Percentiles rank a stretch among this genome's conserved stretches.
Conservation (phyloP, 2,797 vertebrate genomes). For the Sarcophilus harrisii region DNA sequence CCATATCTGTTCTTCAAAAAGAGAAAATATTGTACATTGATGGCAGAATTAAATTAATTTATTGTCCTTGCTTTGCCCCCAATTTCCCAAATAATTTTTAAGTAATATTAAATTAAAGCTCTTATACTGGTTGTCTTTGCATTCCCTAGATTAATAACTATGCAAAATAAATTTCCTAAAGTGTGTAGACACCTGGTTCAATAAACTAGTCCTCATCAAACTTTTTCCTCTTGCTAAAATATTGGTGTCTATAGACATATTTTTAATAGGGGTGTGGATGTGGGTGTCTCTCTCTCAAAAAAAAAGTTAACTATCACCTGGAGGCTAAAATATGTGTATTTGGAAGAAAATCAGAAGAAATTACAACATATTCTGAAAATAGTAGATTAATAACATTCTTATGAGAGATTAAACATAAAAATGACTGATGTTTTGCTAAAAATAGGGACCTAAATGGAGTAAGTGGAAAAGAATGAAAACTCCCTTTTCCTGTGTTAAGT, state of each 20-base stretch:
- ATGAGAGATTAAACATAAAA: conserved; percentile 54
- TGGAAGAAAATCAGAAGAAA: conserved; percentile 27
- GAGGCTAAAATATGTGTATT: neutral
- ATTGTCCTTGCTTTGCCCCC: conserved; percentile 10
- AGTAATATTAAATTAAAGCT: neutral
- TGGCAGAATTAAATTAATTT: conserved; percentile 33
- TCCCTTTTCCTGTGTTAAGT: conserved; percentile 40
- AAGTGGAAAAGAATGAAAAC: conserved; percentile 32
- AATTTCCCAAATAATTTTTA: conserved; percentile 55
- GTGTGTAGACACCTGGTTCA: neutral
- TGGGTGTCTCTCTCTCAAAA: neutral
- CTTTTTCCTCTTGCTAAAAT: neutral
- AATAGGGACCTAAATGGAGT: conserved; percentile 55
- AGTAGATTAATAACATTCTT: conserved; percentile 42
- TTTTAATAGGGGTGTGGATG: neutral
- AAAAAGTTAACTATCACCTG: conserved; percentile 17
- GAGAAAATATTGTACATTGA: conserved; percentile 50
- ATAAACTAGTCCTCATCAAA: neutral
- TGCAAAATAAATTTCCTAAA: neutral
- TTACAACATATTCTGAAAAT: conserved; percentile 40
- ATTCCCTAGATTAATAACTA: neutral
- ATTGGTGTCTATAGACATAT: neutral
- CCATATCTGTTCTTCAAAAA: conserved; percentile 40
- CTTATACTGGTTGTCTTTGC: neutral
- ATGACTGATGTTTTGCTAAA: conserved; percentile 65